Percentiles rank a stretch among this genome's conserved stretches.
phyloP scores from a whole-genome alignment of 2,113 vertebrate species.

The Leptodactylus fuscus region DNA sequence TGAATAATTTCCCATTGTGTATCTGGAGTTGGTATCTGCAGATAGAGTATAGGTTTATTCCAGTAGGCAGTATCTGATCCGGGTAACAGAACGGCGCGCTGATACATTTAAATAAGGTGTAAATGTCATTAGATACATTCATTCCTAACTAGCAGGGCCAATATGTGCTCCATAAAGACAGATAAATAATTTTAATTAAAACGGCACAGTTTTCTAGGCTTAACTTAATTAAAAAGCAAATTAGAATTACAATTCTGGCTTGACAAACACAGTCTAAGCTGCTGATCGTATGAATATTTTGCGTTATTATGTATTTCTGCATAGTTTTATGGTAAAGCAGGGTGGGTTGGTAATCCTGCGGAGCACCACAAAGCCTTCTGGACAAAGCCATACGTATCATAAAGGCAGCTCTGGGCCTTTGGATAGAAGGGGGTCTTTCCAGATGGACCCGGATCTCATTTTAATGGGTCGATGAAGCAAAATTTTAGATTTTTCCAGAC shows the following conservation, averaged over 20 bases:
- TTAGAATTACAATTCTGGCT: not conserved
- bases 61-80: not conserved
- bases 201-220: constrained; percentile 19
- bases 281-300: constrained; percentile 15
- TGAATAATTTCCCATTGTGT: not conserved
- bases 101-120: constrained; percentile 9
- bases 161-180: not conserved
- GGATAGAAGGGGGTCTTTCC: not conserved
- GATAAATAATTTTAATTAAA: constrained; percentile 25
- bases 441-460: not conserved
- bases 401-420: not conserved
- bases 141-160: not conserved
- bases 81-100: not conserved
- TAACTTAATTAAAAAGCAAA: constrained; percentile 16
- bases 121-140: not conserved
- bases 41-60: not conserved
- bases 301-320: not conserved
- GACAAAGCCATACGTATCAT: not conserved
- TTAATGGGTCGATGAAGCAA: not conserved
- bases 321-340: not conserved
- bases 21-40: not conserved
- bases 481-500: no score
- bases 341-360: not conserved
- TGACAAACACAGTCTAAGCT: constrained; percentile 1
- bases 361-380: not conserved